These are phyloP conservation scores for Neoseiulus cucumeris DNA, from an alignment of 1,140 invertebrate genomes.

Conservation along the genomic window DNA sequence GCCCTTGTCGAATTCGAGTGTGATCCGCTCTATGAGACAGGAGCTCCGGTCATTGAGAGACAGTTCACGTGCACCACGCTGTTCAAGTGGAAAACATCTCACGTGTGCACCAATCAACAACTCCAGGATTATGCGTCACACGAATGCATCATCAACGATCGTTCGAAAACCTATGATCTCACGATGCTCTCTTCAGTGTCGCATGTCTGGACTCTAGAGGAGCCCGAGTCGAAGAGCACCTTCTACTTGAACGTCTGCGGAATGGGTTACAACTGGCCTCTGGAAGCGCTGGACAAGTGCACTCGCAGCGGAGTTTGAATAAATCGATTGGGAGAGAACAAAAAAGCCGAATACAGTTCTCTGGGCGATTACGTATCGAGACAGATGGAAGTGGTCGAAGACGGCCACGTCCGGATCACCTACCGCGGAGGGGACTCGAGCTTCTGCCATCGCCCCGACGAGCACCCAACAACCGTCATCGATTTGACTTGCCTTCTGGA, in stretches of 20 bases:
- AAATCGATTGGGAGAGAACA: neutral
- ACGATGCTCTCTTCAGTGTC: slow-evolving; percentile 18
- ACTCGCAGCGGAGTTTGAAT: neutral
- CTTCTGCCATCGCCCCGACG: neutral
- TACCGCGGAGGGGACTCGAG: neutral
- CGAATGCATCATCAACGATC: neutral
- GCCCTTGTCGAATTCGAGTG: slow-evolving; percentile 22
- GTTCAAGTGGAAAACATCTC: slow-evolving; percentile 25
- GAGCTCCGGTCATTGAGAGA: slow-evolving; percentile 15
- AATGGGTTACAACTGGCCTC: neutral
- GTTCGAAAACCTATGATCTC: slow-evolving; percentile 14
- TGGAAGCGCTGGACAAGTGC: neutral
- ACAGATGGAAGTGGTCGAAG: neutral
- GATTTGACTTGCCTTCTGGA: neutral
- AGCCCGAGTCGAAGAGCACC: neutral
- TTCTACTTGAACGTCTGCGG: slow-evolving; percentile 1
- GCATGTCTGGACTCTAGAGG: slow-evolving; percentile 17
- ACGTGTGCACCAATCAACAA: slow-evolving; percentile 22
- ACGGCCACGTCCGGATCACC: neutral
- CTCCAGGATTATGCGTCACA: slow-evolving; percentile 5
- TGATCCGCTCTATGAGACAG: slow-evolving; percentile 17
- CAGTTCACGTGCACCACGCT: slow-evolving; percentile 20
- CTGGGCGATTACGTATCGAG: neutral
- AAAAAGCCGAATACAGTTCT: neutral
- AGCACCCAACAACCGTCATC: neutral